These are phyloP conservation scores for Lordiphosa andalusiaca DNA, from an alignment of 2,888 invertebrate species.

Conservation along the genomic window DNA sequence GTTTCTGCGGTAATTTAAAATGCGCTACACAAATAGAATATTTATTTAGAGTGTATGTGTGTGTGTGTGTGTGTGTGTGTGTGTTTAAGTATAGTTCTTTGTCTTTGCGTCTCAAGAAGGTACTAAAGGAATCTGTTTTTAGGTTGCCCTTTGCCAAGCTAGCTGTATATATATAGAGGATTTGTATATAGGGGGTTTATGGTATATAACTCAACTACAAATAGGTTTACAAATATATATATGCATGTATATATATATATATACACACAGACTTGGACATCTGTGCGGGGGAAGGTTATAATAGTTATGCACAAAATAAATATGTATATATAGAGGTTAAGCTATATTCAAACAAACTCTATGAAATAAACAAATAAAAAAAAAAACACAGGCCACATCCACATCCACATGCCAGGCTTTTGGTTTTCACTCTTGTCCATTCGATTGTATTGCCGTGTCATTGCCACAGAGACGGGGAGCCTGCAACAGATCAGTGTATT, in stretches of 20 bases:
- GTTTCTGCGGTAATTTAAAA: conserved; percentile 49
- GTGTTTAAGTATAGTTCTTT: conserved; percentile 25
- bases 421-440: conserved; percentile 74
- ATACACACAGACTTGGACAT: conserved; percentile 12
- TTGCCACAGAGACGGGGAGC: conserved; percentile 81
- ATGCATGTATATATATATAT: conserved; percentile 12
- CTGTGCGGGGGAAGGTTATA: conserved; percentile 24
- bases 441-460: conserved; percentile 63
- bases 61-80: conserved; percentile 5
- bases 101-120: conserved; percentile 54
- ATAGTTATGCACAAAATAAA: conserved; percentile 51
- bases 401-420: background rate
- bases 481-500: conserved; percentile 90
- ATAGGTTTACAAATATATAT: conserved; percentile 49
- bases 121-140: conserved; percentile 56
- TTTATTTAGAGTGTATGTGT: conserved; percentile 27
- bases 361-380: conserved; percentile 2
- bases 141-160: conserved; percentile 20
- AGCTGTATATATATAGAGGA: conserved; percentile 7
- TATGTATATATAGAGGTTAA: conserved; percentile 32
- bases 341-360: conserved; percentile 40
- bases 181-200: conserved; percentile 4
- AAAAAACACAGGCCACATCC: conserved; percentile 4
- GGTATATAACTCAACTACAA: conserved; percentile 37
- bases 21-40: conserved; percentile 60